A percentile compares a stretch with the other conserved stretches of the same genome.
Conservation (phyloP, 2,888 invertebrate genomes). For the Drosophila kambysellisi region DNA sequence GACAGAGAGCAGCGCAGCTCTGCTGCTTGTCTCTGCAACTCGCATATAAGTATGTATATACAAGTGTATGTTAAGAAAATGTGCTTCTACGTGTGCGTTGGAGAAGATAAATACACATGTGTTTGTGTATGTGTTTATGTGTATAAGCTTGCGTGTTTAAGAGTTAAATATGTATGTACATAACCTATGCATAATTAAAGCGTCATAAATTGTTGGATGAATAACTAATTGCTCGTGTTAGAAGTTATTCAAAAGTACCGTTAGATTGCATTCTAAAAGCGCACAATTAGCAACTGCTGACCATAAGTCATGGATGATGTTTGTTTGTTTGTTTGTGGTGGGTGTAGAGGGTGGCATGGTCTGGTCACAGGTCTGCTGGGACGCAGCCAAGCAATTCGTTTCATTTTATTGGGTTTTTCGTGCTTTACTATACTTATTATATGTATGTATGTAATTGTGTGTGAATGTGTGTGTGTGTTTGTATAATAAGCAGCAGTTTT, state of each 20-base stretch:
- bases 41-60: constrained; percentile 6
- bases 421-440: constrained; percentile 43
- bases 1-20: constrained; percentile 22
- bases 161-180: neutral
- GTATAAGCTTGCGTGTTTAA: constrained; percentile 3
- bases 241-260: constrained; percentile 51
- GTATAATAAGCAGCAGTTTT: constrained; percentile 38
- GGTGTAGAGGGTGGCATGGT: constrained; percentile 2
- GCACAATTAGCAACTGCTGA: constrained; percentile 48
- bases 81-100: constrained; percentile 8
- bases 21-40: constrained; percentile 26
- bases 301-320: constrained; percentile 23
- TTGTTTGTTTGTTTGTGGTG: neutral
- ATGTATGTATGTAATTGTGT: neutral
- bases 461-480: neutral
- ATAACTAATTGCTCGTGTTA: constrained; percentile 53
- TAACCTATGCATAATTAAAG: constrained; percentile 55
- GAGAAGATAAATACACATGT: neutral
- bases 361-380: constrained; percentile 10
- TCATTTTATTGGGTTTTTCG: constrained; percentile 26
- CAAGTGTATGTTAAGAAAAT: constrained; percentile 5
- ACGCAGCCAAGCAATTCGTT: constrained; percentile 28
- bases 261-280: constrained; percentile 35
- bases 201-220: constrained; percentile 48
- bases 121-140: neutral